phyloP scores from a whole-genome alignment of 2,888 invertebrate species.

The Hybos culiciformis region DNA sequence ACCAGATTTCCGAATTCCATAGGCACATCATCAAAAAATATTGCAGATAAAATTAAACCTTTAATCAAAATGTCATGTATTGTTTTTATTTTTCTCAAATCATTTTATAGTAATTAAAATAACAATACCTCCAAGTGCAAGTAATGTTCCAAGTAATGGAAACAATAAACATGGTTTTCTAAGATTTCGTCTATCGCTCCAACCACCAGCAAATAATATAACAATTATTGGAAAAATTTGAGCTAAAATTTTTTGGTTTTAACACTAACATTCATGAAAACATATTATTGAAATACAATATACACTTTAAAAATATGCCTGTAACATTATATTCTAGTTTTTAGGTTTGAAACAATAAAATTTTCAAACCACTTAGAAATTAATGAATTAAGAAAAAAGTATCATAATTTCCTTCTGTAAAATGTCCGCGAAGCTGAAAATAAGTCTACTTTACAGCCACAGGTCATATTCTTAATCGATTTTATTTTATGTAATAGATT shows the following conservation, averaged over 20 bases:
- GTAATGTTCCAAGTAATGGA: slow-evolving; percentile 29
- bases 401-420: neutral
- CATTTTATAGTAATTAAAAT: no score
- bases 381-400: neutral
- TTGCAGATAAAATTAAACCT: slow-evolving; percentile 31
- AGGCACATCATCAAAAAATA: slow-evolving; percentile 30
- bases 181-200: slow-evolving; percentile 33
- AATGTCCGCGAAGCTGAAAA: neutral
- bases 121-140: slow-evolving; percentile 28
- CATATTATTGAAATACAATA: neutral
- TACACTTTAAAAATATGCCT: neutral
- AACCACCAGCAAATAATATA: slow-evolving; percentile 34
- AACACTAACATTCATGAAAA: neutral
- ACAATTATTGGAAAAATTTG: slow-evolving; percentile 34
- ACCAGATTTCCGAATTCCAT: slow-evolving; percentile 33
- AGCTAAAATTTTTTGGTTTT: slow-evolving; percentile 24
- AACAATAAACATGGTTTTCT: slow-evolving; percentile 34
- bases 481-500: no score
- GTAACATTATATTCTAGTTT: neutral
- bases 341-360: neutral
- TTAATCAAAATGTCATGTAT: no score
- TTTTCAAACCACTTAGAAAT: neutral
- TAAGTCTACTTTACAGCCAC: no score
- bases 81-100: no score
- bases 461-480: no score